Evolutionary conservation across 2,888 invertebrate species (phyloP).

Genomic region (Drosophila prolongata): DNA sequence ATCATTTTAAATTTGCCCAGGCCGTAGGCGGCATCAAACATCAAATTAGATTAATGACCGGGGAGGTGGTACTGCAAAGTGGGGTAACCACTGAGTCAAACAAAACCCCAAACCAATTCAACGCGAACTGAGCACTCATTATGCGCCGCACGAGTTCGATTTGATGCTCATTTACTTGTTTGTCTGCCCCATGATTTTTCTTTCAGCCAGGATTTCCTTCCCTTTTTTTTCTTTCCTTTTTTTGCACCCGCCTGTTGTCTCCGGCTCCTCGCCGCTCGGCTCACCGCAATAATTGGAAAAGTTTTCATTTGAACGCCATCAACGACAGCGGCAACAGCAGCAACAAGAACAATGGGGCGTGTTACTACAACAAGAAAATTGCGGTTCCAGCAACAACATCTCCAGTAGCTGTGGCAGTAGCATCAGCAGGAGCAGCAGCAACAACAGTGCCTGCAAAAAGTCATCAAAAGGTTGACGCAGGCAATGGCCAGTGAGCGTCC

Average conservation of each 20-base stretch:
- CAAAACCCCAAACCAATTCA: slow-evolving; percentile 6
- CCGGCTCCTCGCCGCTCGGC: slow-evolving; percentile 40
- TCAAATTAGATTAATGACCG: slow-evolving; percentile 76
- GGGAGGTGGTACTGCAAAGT: slow-evolving; percentile 30
- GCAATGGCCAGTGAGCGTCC: slow-evolving; percentile 42
- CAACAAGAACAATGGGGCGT: slow-evolving; percentile 78
- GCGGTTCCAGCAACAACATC: slow-evolving; percentile 54
- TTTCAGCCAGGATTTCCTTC: slow-evolving; percentile 25
- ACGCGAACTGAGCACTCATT: slow-evolving; percentile 61
- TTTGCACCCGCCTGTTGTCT: slow-evolving; percentile 19
- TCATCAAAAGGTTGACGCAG: slow-evolving; percentile 80
- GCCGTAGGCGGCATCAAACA: slow-evolving; percentile 22
- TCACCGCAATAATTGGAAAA: slow-evolving; percentile 82
- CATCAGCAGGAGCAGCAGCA: slow-evolving; percentile 18
- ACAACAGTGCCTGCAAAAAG: slow-evolving; percentile 56
- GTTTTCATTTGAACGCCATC: slow-evolving; percentile 82
- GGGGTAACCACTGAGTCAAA: slow-evolving; percentile 11
- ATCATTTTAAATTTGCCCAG: slow-evolving; percentile 59
- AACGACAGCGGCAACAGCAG: slow-evolving; percentile 65
- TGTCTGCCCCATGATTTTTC: slow-evolving; percentile 69
- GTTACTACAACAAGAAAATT: slow-evolving; percentile 63
- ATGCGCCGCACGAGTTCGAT: slow-evolving; percentile 79
- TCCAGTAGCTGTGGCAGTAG: slow-evolving; percentile 14
- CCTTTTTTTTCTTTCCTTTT: slow-evolving; percentile 7
- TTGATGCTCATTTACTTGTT: slow-evolving; percentile 80